phyloP scores from a whole-genome alignment of 2,797 vertebrate species.

The Danio jaintianensis region DNA sequence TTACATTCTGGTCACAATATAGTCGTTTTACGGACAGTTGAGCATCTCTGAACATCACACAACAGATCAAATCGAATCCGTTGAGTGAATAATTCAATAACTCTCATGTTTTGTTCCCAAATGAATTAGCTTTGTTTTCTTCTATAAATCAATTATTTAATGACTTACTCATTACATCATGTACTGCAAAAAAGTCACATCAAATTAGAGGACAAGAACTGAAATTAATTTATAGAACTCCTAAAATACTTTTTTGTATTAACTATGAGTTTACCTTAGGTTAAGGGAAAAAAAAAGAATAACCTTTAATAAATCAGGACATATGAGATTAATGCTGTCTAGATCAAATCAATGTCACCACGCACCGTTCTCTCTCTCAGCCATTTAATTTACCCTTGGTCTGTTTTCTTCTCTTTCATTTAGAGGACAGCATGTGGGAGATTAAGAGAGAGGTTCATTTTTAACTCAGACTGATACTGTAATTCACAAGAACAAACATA shows the following conservation, averaged over 20 bases:
- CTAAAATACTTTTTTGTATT: neutral
- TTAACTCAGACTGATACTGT: conserved; percentile 1
- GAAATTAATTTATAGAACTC: neutral
- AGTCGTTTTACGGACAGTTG: too few species aligned
- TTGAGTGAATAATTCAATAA: neutral
- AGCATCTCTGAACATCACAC: too few species aligned
- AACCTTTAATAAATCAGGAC: neutral
- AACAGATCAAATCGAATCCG: too few species aligned
- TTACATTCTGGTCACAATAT: too few species aligned
- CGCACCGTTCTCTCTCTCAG: neutral
- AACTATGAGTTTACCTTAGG: neutral
- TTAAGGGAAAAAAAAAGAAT: neutral
- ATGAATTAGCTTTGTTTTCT: too few species aligned
- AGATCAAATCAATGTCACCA: conserved; percentile 10
- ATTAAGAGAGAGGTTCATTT: neutral
- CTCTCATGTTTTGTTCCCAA: too few species aligned
- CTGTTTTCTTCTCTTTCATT: neutral
- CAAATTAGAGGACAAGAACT: neutral
- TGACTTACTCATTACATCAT: too few species aligned
- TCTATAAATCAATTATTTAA: too few species aligned
- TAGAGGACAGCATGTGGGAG: neutral
- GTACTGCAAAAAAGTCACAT: neutral
- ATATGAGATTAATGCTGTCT: neutral
- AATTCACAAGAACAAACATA: neutral
- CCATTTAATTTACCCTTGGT: neutral